Conservation (phyloP, 2,888 invertebrate genomes). For the Empis livida region DNA sequence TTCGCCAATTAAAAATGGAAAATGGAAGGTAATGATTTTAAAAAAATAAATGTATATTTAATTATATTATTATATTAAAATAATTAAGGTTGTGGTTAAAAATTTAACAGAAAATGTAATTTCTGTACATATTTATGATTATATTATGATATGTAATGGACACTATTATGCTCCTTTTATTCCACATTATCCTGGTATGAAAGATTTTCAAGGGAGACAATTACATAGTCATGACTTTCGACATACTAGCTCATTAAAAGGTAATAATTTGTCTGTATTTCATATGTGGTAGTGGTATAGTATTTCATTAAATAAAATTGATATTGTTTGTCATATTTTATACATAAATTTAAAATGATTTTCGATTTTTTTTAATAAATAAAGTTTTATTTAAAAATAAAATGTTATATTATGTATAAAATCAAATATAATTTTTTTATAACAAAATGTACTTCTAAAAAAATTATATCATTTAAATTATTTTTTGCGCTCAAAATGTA, state of each 20-base stretch:
- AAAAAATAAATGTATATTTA: conserved; percentile 1
- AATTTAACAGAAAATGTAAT: conserved; percentile 23
- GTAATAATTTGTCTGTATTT: conserved; percentile 13
- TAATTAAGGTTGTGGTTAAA: conserved; percentile 24
- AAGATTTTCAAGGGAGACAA: conserved; percentile 45
- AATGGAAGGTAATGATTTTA: conserved; percentile 47
- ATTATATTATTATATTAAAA: neutral
- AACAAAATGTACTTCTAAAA: no score
- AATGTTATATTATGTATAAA: no score
- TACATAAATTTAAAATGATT: no score
- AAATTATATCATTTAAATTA: no score
- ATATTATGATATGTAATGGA: conserved; percentile 75
- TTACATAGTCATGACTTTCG: conserved; percentile 80
- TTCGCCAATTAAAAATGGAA: conserved; percentile 38
- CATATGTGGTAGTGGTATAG: no score
- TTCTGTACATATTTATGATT: conserved; percentile 54
- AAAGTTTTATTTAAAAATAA: no score
- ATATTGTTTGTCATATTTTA: no score
- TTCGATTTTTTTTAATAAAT: no score
- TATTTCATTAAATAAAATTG: no score
- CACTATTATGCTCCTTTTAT: conserved; percentile 70
- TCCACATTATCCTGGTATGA: conserved; percentile 57
- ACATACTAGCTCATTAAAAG: conserved; percentile 54
- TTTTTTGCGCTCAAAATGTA: no score
- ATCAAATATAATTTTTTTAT: no score